phyloP scores from a whole-genome alignment of 2,113 vertebrate species.

The Anhinga rufa region DNA sequence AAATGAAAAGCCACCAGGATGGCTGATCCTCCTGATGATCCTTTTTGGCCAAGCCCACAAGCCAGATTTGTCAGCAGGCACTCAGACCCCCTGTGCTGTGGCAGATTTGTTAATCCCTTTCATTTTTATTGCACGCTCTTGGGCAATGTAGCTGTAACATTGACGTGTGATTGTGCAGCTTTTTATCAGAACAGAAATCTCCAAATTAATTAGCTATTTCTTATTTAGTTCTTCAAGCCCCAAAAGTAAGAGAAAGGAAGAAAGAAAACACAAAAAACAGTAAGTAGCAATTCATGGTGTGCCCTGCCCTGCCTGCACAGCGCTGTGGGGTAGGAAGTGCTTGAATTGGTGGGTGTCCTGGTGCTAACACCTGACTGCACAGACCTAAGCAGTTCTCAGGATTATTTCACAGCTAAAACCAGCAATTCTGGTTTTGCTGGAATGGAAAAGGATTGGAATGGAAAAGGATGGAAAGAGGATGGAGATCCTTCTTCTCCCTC shows the following conservation, averaged over 20 bases:
- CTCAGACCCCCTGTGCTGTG: not conserved
- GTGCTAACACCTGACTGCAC: not conserved
- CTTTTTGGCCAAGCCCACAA: not conserved
- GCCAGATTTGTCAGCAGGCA: not conserved
- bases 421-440: not conserved
- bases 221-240: conserved; percentile 84
- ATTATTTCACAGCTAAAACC: not conserved
- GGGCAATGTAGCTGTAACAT: not conserved
- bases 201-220: conserved; percentile 63
- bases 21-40: not conserved
- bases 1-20: not conserved
- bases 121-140: not conserved
- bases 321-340: not conserved
- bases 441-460: not conserved
- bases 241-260: conserved; percentile 89
- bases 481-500: not conserved
- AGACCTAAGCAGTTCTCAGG: not conserved
- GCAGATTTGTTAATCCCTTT: not conserved
- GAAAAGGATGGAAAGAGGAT: not conserved
- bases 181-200: not conserved
- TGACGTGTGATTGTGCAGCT: not conserved
- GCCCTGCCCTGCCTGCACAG: not conserved
- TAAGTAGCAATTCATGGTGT: conserved; percentile 68
- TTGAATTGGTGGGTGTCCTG: conserved; percentile 8
- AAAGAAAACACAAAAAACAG: conserved; percentile 95